A percentile compares a stretch with the other conserved stretches of the same genome.
Evolutionary conservation across 2,113 vertebrate species (phyloP).

Genomic region (Lamprotornis superbus): DNA sequence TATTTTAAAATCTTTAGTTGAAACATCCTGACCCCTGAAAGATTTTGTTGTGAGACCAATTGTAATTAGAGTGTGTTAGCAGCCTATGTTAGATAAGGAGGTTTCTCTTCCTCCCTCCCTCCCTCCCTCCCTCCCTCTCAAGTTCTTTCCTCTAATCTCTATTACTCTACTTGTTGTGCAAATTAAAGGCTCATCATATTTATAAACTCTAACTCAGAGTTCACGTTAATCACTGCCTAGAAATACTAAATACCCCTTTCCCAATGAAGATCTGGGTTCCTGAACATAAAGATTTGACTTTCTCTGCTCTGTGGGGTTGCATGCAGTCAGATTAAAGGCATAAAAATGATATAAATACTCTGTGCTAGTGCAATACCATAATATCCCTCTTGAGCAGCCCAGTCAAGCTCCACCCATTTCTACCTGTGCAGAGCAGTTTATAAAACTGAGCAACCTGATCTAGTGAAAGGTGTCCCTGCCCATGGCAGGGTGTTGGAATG

Average conservation of each 20-base stretch:
- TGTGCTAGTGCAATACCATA: not conserved
- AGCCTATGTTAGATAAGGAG: not conserved
- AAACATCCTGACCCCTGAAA: not conserved
- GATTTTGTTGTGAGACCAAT: not conserved
- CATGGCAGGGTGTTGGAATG: fast-evolving
- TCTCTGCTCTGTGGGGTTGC: not conserved
- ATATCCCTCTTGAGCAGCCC: not conserved
- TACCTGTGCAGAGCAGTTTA: not conserved
- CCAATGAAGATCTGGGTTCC: not conserved
- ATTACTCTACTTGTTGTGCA: conserved; percentile 20
- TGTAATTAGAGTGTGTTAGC: not conserved
- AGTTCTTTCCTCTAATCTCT: conserved; percentile 4
- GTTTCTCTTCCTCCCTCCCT: not conserved
- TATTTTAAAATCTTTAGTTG: not conserved
- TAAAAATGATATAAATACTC: not conserved
- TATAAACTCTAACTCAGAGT: not conserved
- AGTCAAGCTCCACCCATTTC: not conserved
- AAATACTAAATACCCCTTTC: not conserved
- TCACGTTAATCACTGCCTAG: not conserved
- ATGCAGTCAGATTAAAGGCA: not conserved
- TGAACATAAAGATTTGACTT: not conserved
- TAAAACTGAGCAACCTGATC: not conserved
- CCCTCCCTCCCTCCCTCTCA: not conserved
- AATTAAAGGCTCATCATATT: conserved; percentile 7
- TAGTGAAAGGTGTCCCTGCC: not conserved